Conservation (phyloP, 2,888 invertebrate species). For the Drosophila greeni region DNA sequence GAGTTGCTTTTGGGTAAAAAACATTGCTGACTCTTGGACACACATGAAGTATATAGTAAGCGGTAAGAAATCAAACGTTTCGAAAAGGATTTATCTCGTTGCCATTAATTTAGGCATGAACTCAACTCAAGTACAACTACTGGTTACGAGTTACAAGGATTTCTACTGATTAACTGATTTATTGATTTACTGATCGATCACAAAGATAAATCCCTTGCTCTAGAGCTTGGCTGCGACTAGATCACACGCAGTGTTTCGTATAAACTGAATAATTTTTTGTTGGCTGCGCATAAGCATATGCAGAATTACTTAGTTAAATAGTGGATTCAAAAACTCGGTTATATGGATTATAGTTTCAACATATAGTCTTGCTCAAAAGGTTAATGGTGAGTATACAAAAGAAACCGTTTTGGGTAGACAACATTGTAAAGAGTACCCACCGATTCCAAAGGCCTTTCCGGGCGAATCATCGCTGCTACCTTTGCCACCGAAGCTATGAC, state of each 20-base stretch:
- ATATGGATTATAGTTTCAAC: constrained; percentile 47
- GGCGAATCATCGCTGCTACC: constrained; percentile 80
- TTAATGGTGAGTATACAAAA: constrained; percentile 54
- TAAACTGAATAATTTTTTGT: constrained; percentile 22
- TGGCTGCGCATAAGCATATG: constrained; percentile 64
- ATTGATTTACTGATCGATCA: background rate
- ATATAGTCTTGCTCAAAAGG: constrained; percentile 40
- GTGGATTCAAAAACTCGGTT: constrained; percentile 41
- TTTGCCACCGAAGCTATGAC: constrained; percentile 83
- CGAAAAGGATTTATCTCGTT: constrained; percentile 66
- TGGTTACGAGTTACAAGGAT: constrained; percentile 18
- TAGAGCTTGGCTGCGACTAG: constrained; percentile 56
- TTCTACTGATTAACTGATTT: background rate
- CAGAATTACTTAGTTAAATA: constrained; percentile 43
- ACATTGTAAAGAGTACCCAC: constrained; percentile 80
- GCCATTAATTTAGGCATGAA: constrained; percentile 9
- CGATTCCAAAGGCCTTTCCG: constrained; percentile 90
- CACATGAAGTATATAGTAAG: constrained; percentile 30
- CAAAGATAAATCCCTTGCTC: constrained; percentile 70
- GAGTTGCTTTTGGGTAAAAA: constrained; percentile 9
- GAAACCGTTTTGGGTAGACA: constrained; percentile 23
- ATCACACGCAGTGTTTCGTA: constrained; percentile 34
- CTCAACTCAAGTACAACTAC: constrained; percentile 42
- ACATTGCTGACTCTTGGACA: constrained; percentile 27
- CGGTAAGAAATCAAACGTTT: constrained; percentile 34